Conservation (phyloP, 1,140 invertebrate species). For the Glomeris maerens region DNA sequence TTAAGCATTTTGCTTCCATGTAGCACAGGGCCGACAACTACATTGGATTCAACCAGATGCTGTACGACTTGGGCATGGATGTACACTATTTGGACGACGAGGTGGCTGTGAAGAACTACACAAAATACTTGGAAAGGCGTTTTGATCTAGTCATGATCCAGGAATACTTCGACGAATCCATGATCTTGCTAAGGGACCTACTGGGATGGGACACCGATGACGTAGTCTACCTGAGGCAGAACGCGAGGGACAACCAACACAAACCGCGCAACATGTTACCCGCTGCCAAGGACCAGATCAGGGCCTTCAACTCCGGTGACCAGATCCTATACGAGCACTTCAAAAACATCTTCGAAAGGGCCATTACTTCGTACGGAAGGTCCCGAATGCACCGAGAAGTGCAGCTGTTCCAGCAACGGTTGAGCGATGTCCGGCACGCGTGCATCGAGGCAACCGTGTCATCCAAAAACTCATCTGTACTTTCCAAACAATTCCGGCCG, state of each 20-base stretch:
- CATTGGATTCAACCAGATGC: slow-evolving; percentile 32
- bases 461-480: too few relatives aligned
- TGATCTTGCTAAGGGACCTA: slow-evolving; percentile 34
- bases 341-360: background rate
- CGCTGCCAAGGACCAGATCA: background rate
- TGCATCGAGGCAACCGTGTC: too few relatives aligned
- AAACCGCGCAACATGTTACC: slow-evolving; percentile 7
- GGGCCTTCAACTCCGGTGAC: background rate
- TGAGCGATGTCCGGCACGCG: too few relatives aligned
- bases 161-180: slow-evolving; percentile 39
- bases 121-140: slow-evolving; percentile 26
- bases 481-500: too few relatives aligned
- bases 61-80: slow-evolving; percentile 28
- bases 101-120: slow-evolving; percentile 17
- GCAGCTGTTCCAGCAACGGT: background rate
- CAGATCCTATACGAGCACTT: slow-evolving; percentile 5
- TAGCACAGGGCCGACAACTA: too few relatives aligned
- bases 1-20: too few relatives aligned
- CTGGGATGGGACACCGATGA: slow-evolving; percentile 37
- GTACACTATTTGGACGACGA: slow-evolving; percentile 18
- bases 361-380: slow-evolving; percentile 1
- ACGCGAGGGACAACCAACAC: slow-evolving; percentile 21
- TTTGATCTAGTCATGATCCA: slow-evolving; percentile 39
- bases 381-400: background rate
- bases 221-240: slow-evolving; percentile 30